Percentiles rank a stretch among this genome's conserved stretches.
phyloP scores from a whole-genome alignment of 1,140 invertebrate species.

The Orussus abietinus region DNA sequence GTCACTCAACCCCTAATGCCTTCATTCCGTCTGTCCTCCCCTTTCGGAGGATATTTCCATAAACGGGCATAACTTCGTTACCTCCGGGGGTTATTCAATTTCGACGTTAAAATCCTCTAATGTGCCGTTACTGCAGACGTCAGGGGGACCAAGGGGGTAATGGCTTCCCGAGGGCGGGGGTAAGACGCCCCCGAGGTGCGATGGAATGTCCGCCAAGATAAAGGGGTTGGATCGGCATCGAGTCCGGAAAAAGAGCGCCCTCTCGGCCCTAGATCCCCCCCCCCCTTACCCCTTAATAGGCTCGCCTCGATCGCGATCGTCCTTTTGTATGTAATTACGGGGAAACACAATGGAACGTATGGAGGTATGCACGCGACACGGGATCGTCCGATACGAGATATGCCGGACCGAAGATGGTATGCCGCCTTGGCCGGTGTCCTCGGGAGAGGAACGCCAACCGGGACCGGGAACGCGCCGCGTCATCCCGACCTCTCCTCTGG shows the following conservation, averaged over 20 bases:
- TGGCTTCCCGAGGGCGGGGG: constrained; percentile 24
- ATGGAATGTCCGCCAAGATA: no score
- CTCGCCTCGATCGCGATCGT: no score
- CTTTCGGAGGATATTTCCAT: constrained; percentile 32
- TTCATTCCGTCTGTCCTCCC: constrained; percentile 43
- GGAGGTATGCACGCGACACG: constrained; percentile 29
- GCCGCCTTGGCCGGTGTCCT: no score
- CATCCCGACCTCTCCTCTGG: constrained; percentile 21
- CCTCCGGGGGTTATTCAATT: constrained; percentile 47
- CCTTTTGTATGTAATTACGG: constrained; percentile 34
- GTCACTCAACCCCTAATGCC: constrained; percentile 46
- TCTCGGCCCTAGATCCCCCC: no score
- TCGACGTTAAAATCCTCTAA: constrained; percentile 50
- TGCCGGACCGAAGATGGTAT: constrained; percentile 16
- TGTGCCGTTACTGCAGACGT: constrained; percentile 43
- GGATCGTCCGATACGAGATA: constrained; percentile 1
- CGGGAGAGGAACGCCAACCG: constrained; percentile 4
- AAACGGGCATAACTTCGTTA: constrained; percentile 44
- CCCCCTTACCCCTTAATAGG: no score
- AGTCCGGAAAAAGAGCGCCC: no score
- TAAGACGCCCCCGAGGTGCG: background rate
- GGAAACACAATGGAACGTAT: constrained; percentile 42
- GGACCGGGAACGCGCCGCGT: no score
- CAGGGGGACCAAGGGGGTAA: constrained; percentile 25
- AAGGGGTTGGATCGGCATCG: no score